A percentile compares a stretch with the other conserved stretches of the same genome.
Evolutionary conservation across 2,888 invertebrate genomes (phyloP).

Genomic region (Macrosoma leucophasiata): DNA sequence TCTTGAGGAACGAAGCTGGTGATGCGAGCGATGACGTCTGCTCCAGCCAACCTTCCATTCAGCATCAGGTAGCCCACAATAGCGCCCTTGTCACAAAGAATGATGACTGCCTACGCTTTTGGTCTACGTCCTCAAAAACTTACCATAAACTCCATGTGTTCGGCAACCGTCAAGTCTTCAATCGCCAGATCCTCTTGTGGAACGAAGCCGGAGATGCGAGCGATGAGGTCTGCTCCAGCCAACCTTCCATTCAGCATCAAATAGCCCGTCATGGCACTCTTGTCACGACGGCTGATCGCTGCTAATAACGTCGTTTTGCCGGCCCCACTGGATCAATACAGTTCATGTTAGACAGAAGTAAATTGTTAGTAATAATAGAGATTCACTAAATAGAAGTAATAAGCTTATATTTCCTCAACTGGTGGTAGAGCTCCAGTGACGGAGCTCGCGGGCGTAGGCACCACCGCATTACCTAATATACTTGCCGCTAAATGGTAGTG

Average conservation of each 20-base stretch:
- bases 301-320: slow-evolving; percentile 86
- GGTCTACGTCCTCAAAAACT: slow-evolving; percentile 27
- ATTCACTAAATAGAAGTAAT: too few species aligned
- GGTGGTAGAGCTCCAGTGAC: too few species aligned
- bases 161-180: slow-evolving; percentile 84
- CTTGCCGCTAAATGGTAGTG: too few species aligned
- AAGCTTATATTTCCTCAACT: too few species aligned
- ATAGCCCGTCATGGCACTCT: slow-evolving; percentile 80
- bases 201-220: slow-evolving; percentile 87
- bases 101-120: slow-evolving; percentile 13
- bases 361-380: too few species aligned
- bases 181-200: slow-evolving; percentile 90
- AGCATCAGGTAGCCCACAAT: background rate
- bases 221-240: slow-evolving; percentile 79
- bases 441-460: too few species aligned
- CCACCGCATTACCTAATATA: too few species aligned
- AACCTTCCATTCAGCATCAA: slow-evolving; percentile 81
- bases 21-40: background rate
- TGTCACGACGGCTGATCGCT: slow-evolving; percentile 82
- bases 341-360: too few species aligned
- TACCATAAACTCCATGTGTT: slow-evolving; percentile 93
- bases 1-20: background rate
- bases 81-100: background rate
- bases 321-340: slow-evolving; percentile 84
- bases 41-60: background rate